A percentile compares a stretch with the other conserved stretches of the same genome.
These are phyloP conservation scores for Zeugodacus cucurbitae DNA, from an alignment of 1,140 invertebrate genomes.

Conservation along the genomic window DNA sequence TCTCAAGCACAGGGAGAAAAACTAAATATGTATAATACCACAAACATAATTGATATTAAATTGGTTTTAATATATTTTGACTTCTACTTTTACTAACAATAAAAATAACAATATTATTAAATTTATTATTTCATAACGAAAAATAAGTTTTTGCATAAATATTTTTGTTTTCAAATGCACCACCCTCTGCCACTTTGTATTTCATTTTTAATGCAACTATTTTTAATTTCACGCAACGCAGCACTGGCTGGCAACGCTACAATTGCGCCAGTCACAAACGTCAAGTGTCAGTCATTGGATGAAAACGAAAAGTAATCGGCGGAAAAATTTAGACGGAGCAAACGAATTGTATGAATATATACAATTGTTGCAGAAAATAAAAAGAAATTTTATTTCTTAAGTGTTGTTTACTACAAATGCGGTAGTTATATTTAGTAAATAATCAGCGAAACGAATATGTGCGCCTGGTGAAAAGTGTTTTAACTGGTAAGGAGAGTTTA, in stretches of 20 bases:
- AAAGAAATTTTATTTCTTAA: neutral
- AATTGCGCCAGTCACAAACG: neutral
- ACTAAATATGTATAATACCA: rapidly evolving
- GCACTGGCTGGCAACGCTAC: neutral
- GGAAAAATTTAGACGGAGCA: neutral
- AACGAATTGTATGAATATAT: neutral
- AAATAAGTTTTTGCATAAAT: too few species aligned
- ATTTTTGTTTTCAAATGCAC: too few species aligned
- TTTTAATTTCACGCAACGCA: neutral
- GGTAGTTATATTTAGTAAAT: neutral
- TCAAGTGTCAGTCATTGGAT: conserved; percentile 15
- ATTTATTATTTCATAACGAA: too few species aligned
- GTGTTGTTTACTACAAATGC: neutral
- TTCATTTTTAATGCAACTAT: neutral
- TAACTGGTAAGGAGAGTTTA: neutral
- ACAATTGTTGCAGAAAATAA: conserved; percentile 16
- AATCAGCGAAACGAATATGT: neutral
- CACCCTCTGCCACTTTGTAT: neutral
- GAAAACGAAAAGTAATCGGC: neutral
- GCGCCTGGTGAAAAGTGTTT: neutral
- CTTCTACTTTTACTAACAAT: too few species aligned
- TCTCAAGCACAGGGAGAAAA: too few species aligned
- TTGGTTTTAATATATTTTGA: too few species aligned
- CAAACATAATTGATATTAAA: too few species aligned
- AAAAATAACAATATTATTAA: too few species aligned